phyloP scores from a whole-genome alignment of 2,888 invertebrate genomes.

The Megastigmus dorsalis region DNA sequence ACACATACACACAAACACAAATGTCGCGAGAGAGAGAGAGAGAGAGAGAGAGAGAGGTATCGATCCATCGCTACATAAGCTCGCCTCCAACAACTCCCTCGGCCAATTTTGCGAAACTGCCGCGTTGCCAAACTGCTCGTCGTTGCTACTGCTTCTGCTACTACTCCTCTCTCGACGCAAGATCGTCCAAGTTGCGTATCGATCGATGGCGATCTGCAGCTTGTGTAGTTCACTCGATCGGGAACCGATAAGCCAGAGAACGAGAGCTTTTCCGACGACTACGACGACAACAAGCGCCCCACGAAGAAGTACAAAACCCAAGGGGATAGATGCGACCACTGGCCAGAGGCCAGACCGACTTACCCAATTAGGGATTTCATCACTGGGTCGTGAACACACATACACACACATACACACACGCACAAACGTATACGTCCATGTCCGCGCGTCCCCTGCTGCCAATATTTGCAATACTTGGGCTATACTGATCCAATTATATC shows the following conservation, averaged over 20 bases:
- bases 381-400: constrained; percentile 65
- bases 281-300: no score
- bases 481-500: constrained; percentile 70
- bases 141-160: no score
- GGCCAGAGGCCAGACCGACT: constrained; percentile 70
- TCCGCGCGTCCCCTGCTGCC: constrained; percentile 68
- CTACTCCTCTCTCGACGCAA: no score
- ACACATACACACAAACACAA: no score
- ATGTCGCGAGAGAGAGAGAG: no score
- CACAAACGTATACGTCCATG: background rate
- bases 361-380: constrained; percentile 73
- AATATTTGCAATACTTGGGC: constrained; percentile 72
- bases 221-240: background rate
- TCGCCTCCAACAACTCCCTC: no score
- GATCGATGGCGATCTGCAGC: background rate
- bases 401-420: no score
- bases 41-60: no score
- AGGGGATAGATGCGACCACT: constrained; percentile 54
- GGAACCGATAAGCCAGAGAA: background rate
- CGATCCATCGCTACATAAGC: background rate
- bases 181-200: constrained; percentile 51
- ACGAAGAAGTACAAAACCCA: background rate
- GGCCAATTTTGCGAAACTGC: constrained; percentile 46
- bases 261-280: no score
- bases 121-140: constrained; percentile 47